A percentile compares a stretch with the other conserved stretches of the same genome.
Evolutionary conservation across 30 jellyfish, hydroid and myxozoan species (phyloP).

Genomic region (Hydractinia echinata): DNA sequence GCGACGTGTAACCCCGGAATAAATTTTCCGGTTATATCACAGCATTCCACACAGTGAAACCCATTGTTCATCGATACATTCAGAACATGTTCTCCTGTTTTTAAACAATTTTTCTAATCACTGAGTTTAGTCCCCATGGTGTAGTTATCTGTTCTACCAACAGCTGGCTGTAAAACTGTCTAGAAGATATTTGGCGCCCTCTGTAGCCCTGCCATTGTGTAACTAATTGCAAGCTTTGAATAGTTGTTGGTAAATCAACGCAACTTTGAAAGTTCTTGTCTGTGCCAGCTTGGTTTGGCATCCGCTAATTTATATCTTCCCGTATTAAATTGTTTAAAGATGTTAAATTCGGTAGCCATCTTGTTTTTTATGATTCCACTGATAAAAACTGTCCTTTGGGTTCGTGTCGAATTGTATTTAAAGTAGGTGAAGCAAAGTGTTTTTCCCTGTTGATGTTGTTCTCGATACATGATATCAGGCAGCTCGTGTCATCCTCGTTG

Average conservation of each 20-base stretch:
- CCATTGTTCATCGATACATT: conserved; percentile 77
- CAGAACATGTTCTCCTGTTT: conserved; percentile 70
- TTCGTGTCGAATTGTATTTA: conserved; percentile 49
- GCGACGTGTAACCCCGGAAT: too few species aligned
- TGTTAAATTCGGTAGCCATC: conserved; percentile 69
- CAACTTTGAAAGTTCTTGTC: conserved; percentile 71
- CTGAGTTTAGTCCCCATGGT: conserved; percentile 89
- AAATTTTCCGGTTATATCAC: conserved; percentile 20
- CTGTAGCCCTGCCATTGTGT: conserved; percentile 86
- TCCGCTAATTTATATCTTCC: conserved; percentile 80
- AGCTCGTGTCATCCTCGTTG: conserved; percentile 36
- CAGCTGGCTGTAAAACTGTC: conserved; percentile 83
- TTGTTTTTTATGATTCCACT: conserved; percentile 54
- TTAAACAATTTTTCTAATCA: conserved; percentile 66
- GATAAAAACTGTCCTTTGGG: conserved; percentile 83
- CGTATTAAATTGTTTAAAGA: conserved; percentile 80
- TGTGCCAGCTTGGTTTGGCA: conserved; percentile 86
- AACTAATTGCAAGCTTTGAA: conserved; percentile 74
- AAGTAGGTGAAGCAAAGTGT: conserved; percentile 85
- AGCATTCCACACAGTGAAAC: conserved; percentile 83
- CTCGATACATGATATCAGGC: conserved; percentile 62
- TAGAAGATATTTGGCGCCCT: conserved; percentile 87
- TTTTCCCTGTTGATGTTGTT: conserved; percentile 49
- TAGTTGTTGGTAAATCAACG: conserved; percentile 53
- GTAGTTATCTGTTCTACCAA: conserved; percentile 70